A percentile compares a stretch with the other conserved stretches of the same genome.
phyloP scores from a whole-genome alignment of 2,888 invertebrate genomes.

The Hofmannophila pseudospretella region DNA sequence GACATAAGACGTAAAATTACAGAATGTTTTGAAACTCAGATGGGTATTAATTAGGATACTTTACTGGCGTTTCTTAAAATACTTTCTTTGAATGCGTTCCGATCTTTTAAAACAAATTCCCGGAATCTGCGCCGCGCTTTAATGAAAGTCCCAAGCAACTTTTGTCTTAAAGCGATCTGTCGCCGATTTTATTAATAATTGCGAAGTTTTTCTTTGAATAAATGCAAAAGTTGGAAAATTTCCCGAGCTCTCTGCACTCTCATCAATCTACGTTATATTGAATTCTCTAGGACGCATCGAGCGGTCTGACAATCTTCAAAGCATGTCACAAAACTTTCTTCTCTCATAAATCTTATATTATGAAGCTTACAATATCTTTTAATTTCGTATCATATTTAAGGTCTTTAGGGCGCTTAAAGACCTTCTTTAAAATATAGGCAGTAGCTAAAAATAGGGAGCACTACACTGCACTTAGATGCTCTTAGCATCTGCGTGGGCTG shows the following conservation, averaged over 20 bases:
- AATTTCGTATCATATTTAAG: no score
- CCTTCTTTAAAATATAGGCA: no score
- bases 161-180: constrained; percentile 35
- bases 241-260: constrained; percentile 35
- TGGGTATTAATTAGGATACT: no score
- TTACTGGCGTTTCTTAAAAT: not conserved
- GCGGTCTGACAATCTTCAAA: constrained; percentile 20
- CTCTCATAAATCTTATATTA: not conserved
- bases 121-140: not conserved
- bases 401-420: no score
- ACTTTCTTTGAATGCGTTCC: not conserved
- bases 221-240: constrained; percentile 38
- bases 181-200: constrained; percentile 48
- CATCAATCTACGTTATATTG: constrained; percentile 48
- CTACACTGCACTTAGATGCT: not conserved
- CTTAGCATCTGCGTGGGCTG: not conserved
- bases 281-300: constrained; percentile 24
- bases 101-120: not conserved
- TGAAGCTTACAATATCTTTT: no score
- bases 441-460: no score
- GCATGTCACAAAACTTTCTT: constrained; percentile 23
- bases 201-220: constrained; percentile 38
- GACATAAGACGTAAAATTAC: not conserved
- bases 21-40: no score
- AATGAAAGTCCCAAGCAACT: constrained; percentile 20